Percentiles rank a stretch among this genome's conserved stretches.
These are phyloP conservation scores for Diglossa cyanea DNA, from an alignment of 2,797 vertebrate species.

Conservation along the genomic window DNA sequence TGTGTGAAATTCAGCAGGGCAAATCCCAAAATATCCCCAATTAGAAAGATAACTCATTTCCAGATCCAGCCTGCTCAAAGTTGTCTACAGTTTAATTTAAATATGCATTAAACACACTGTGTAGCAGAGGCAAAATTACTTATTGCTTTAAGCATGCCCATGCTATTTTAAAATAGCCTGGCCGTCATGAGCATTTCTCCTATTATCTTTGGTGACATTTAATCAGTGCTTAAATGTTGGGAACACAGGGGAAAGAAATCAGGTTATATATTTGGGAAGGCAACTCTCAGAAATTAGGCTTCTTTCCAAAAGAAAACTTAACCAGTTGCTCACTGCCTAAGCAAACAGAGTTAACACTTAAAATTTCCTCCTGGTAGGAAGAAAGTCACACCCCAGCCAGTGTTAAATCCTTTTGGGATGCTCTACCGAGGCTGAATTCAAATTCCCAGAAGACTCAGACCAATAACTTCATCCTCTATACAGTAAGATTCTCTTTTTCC, in stretches of 20 bases:
- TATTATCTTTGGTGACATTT: constrained; percentile 71
- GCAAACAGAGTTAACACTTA: neutral
- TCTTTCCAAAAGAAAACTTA: constrained; percentile 42
- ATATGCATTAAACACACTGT: constrained; percentile 44
- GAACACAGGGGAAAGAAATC: constrained; percentile 60
- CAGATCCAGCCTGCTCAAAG: constrained; percentile 22
- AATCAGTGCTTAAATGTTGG: constrained; percentile 59
- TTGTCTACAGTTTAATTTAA: constrained; percentile 61
- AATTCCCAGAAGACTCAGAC: neutral
- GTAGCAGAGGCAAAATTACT: constrained; percentile 61
- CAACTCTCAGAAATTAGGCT: constrained; percentile 47
- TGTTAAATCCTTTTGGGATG: neutral
- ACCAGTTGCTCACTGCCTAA: constrained; percentile 37
- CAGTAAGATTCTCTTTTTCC: neutral
- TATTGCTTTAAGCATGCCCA: constrained; percentile 67
- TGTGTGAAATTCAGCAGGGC: neutral
- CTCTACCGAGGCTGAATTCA: neutral
- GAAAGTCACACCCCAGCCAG: neutral
- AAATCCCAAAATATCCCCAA: constrained; percentile 25
- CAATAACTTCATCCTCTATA: neutral
- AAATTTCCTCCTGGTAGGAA: neutral
- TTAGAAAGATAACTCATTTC: constrained; percentile 38
- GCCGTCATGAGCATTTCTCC: constrained; percentile 60
- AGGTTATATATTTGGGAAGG: constrained; percentile 55
- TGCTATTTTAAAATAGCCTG: constrained; percentile 65